These are phyloP conservation scores for Thalassoma bifasciatum DNA, from an alignment of 2,113 vertebrate species.

Conservation along the genomic window DNA sequence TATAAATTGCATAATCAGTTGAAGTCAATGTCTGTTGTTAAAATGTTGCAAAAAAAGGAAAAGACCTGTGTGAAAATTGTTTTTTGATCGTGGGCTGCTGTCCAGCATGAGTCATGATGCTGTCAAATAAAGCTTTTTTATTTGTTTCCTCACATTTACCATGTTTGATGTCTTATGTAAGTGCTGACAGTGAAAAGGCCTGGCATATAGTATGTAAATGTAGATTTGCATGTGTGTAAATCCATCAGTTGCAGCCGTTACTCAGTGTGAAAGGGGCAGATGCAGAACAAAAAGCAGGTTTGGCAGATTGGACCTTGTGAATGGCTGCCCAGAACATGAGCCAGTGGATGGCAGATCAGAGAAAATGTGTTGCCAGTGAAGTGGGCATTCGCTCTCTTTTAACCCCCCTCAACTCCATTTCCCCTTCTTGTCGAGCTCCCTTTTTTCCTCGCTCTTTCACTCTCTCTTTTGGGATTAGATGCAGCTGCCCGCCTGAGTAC, in stretches of 20 bases:
- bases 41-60: too few relatives aligned
- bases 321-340: constrained; percentile 38
- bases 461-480: constrained; percentile 31
- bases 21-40: too few relatives aligned
- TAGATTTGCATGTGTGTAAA: constrained; percentile 11
- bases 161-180: background rate
- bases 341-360: constrained; percentile 56
- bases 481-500: constrained; percentile 27
- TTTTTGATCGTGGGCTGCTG: too few relatives aligned
- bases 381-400: constrained; percentile 20
- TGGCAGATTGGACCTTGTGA: constrained; percentile 42
- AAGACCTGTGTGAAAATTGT: too few relatives aligned
- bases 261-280: constrained; percentile 45
- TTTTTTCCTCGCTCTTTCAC: constrained; percentile 15
- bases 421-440: background rate
- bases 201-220: background rate
- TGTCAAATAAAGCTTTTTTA: too few relatives aligned
- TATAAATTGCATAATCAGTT: too few relatives aligned
- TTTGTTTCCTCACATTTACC: too few relatives aligned
- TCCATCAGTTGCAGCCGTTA: constrained; percentile 36
- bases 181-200: background rate
- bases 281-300: constrained; percentile 54
- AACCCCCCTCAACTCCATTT: constrained; percentile 24
- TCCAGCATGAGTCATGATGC: too few relatives aligned
- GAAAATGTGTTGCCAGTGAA: constrained; percentile 52